Conservation (phyloP, 1,140 invertebrate species). For the Magallana ariakensis region DNA sequence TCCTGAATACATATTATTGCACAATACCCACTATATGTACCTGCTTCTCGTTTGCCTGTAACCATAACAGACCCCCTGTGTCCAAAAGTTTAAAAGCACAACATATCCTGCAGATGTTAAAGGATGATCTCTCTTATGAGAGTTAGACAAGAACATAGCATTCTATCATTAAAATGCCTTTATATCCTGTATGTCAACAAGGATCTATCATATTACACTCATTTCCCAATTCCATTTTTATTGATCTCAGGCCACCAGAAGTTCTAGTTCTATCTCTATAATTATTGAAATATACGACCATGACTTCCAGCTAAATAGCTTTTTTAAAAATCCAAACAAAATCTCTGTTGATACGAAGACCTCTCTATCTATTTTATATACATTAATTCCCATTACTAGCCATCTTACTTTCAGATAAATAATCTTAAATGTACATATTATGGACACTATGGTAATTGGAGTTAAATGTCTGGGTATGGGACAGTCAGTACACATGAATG, state of each 20-base stretch:
- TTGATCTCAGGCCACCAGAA: background rate
- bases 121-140: background rate
- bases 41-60: background rate
- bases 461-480: no score
- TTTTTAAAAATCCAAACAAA: no score
- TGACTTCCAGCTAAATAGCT: no score
- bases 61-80: slow-evolving; percentile 29
- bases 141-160: background rate
- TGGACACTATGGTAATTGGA: no score
- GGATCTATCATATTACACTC: background rate
- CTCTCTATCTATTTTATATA: no score
- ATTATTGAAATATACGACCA: background rate
- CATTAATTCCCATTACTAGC: no score
- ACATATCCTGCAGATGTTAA: background rate
- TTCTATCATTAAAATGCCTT: slow-evolving; percentile 21
- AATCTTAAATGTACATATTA: no score
- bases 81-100: background rate
- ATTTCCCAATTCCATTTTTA: slow-evolving; percentile 23
- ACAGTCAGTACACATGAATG: no score
- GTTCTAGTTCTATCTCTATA: background rate
- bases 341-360: no score
- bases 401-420: no score
- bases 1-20: background rate
- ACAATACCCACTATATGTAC: slow-evolving; percentile 11
- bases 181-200: background rate